phyloP scores from a whole-genome alignment of 2,888 invertebrate genomes.

The Eurytoma adleriae region DNA sequence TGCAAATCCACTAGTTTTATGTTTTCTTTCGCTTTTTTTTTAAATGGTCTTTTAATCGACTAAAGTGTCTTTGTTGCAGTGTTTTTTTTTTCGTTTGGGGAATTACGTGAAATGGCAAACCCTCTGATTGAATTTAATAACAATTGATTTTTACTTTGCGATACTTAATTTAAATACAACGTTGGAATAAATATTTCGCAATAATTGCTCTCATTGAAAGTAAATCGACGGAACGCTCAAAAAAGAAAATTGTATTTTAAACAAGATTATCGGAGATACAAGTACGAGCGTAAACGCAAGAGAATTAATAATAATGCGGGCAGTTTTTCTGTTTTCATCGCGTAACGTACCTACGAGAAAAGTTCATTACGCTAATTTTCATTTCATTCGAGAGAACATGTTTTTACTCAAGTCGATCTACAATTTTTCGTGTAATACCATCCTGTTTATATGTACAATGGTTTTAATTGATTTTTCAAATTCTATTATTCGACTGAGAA shows the following conservation, averaged over 20 bases:
- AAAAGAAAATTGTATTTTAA: constrained; percentile 5
- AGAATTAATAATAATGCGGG: constrained; percentile 22
- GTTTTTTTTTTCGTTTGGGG: constrained; percentile 1
- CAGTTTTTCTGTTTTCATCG: constrained; percentile 40
- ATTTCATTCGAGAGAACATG: constrained; percentile 10
- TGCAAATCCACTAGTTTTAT: background rate
- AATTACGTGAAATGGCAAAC: constrained; percentile 27
- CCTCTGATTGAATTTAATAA: constrained; percentile 35
- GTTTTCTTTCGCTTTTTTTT: background rate
- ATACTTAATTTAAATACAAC: constrained; percentile 48
- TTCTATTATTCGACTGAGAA: constrained; percentile 14
- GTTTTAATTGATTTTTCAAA: constrained; percentile 36
- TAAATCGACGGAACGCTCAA: constrained; percentile 33
- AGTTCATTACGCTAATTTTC: constrained; percentile 21
- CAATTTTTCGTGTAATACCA: constrained; percentile 17
- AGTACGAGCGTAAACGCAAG: constrained; percentile 48
- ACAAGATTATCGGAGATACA: constrained; percentile 42
- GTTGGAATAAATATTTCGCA: constrained; percentile 45
- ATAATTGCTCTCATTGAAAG: constrained; percentile 28
- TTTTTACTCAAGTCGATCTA: constrained; percentile 18
- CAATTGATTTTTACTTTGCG: constrained; percentile 48
- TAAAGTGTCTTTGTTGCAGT: background rate
- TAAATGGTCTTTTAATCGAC: background rate
- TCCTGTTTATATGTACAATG: constrained; percentile 49
- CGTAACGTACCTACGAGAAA: constrained; percentile 30